phyloP scores from a whole-genome alignment of 2,888 invertebrate species.

The Yponomeuta plumbellus region DNA sequence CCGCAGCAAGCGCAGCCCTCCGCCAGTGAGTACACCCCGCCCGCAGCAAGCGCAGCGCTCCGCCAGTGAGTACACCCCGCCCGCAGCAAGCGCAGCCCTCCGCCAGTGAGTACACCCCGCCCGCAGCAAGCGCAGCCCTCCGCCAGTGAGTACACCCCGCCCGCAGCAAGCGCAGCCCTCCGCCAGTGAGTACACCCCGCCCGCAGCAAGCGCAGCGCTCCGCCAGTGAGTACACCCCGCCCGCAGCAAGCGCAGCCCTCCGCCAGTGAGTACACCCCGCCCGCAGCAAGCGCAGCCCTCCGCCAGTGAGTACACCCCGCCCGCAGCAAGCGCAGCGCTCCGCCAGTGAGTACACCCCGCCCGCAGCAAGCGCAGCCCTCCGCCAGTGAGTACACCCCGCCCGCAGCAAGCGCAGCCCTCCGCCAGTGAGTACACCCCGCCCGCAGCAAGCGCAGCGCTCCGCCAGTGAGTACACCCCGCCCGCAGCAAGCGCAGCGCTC shows the following conservation, averaged over 20 bases:
- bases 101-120: conserved; percentile 70
- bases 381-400: too few relatives aligned
- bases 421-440: conserved; percentile 14
- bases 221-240: conserved; percentile 70
- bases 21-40: conserved; percentile 40
- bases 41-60: conserved; percentile 75
- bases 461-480: too few relatives aligned
- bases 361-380: conserved; percentile 76
- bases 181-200: conserved; percentile 40
- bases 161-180: conserved; percentile 62
- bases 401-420: conserved; percentile 62
- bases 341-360: conserved; percentile 70
- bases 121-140: conserved; percentile 76
- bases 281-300: conserved; percentile 62
- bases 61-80: too few relatives aligned
- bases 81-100: too few relatives aligned
- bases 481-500: conserved; percentile 72
- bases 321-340: conserved; percentile 33
- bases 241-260: conserved; percentile 76
- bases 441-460: too few relatives aligned
- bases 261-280: too few relatives aligned
- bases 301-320: conserved; percentile 40
- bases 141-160: too few relatives aligned
- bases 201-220: conserved; percentile 33
- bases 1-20: not conserved